A percentile compares a stretch with the other conserved stretches of the same genome.
Evolutionary conservation across 2,113 vertebrate genomes (phyloP).

Genomic region (Ophthalmolycus amberensis): DNA sequence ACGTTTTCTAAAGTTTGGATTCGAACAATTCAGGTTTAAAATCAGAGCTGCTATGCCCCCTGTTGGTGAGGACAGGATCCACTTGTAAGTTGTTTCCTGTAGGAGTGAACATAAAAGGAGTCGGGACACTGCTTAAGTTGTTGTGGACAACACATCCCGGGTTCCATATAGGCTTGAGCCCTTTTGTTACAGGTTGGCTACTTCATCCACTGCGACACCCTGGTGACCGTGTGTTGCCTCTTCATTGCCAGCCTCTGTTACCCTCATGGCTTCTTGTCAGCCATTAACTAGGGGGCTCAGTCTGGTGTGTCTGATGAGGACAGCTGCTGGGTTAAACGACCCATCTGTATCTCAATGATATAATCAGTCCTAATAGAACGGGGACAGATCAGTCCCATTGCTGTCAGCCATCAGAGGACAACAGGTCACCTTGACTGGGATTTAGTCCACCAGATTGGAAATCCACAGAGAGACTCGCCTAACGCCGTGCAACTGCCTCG

Average conservation of each 20-base stretch:
- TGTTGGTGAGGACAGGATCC: not conserved
- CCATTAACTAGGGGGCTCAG: conserved; percentile 71
- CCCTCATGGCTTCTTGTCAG: conserved; percentile 49
- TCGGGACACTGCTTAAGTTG: not conserved
- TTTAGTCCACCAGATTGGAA: conserved; percentile 39
- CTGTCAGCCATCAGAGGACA: conserved; percentile 66
- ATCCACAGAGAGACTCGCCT: conserved; percentile 21
- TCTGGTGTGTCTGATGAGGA: conserved; percentile 74
- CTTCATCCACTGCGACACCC: conserved; percentile 16
- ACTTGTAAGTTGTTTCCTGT: not conserved
- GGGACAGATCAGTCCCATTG: conserved; percentile 66
- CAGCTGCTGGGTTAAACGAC: conserved; percentile 79
- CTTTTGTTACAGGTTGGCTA: not conserved
- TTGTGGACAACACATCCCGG: not conserved
- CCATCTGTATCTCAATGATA: conserved; percentile 77
- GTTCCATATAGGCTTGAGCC: not conserved
- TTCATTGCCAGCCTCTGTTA: conserved; percentile 39
- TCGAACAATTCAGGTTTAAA: not conserved
- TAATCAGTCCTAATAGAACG: conserved; percentile 77
- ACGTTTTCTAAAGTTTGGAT: not conserved
- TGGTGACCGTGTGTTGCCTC: conserved; percentile 36
- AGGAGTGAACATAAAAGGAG: not conserved
- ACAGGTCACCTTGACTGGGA: conserved; percentile 72
- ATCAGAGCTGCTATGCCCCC: not conserved
- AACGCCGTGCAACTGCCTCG: conserved; percentile 7